phyloP scores from a whole-genome alignment of 2,797 vertebrate genomes.

The Tiaroga cobitis region DNA sequence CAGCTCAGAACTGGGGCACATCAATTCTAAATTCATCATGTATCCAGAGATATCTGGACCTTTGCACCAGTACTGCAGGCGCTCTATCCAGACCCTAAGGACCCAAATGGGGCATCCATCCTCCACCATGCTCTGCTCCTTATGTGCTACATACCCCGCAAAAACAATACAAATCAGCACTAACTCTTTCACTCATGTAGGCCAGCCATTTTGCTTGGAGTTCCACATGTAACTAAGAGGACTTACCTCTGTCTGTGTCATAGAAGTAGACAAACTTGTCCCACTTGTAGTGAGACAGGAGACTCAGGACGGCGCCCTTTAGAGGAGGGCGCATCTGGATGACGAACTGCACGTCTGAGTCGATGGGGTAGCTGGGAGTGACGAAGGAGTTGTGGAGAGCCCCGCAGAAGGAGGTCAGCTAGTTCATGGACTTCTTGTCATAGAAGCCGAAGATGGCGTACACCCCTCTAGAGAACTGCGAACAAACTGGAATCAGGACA shows the following conservation, averaged over 20 bases:
- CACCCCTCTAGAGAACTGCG: slow-evolving; percentile 98
- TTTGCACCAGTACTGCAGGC: slow-evolving; percentile 40
- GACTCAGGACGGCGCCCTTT: slow-evolving; percentile 92
- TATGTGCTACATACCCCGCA: slow-evolving; percentile 27
- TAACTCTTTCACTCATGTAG: slow-evolving; percentile 11
- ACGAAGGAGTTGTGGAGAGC: slow-evolving; percentile 97
- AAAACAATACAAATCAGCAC: slow-evolving; percentile 23
- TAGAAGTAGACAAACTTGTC: slow-evolving; percentile 99
- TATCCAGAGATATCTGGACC: slow-evolving; percentile 41
- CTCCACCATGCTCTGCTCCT: background rate
- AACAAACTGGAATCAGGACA: slow-evolving; percentile 86
- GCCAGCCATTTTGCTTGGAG: background rate
- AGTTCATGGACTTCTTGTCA: slow-evolving; percentile 99
- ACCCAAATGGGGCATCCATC: slow-evolving; percentile 40
- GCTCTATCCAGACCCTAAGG: slow-evolving; percentile 23
- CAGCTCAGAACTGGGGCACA: slow-evolving; percentile 30
- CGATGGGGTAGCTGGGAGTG: slow-evolving; percentile 97
- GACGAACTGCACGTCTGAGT: slow-evolving; percentile 98
- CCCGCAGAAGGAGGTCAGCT: slow-evolving; percentile 97
- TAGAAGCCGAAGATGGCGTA: slow-evolving; percentile 99
- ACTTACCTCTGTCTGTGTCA: slow-evolving; percentile 97
- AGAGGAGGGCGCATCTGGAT: slow-evolving; percentile 98
- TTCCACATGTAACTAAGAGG: background rate
- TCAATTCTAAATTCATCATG: slow-evolving; percentile 42
- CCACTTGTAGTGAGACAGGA: slow-evolving; percentile 96